These are phyloP conservation scores for Apeltes quadracus DNA, from an alignment of 2,113 vertebrate species.

Conservation along the genomic window DNA sequence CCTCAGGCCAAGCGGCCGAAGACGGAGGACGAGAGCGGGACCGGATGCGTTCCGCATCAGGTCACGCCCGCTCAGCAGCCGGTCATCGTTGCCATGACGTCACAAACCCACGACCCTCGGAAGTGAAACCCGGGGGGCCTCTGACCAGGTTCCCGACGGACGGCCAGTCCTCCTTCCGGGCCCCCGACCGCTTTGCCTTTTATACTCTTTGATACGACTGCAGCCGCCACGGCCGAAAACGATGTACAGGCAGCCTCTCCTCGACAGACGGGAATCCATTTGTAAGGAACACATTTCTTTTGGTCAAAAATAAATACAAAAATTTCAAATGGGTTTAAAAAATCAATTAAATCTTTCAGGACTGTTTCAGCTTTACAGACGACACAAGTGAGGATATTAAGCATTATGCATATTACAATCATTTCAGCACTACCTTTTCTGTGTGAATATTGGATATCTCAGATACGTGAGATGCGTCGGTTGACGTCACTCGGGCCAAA, in stretches of 20 bases:
- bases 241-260: constrained; percentile 46
- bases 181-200: constrained; percentile 48
- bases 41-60: constrained; percentile 58
- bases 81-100: constrained; percentile 84
- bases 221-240: constrained; percentile 33
- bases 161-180: constrained; percentile 34
- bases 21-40: constrained; percentile 83
- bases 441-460: constrained; percentile 40
- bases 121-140: constrained; percentile 59
- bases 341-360: constrained; percentile 24
- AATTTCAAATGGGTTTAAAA: constrained; percentile 28
- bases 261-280: constrained; percentile 58
- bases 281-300: constrained; percentile 33
- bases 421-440: constrained; percentile 52
- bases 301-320: constrained; percentile 46
- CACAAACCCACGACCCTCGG: constrained; percentile 73
- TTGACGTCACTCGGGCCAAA: constrained; percentile 60
- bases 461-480: constrained; percentile 15
- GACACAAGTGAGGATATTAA: constrained; percentile 19
- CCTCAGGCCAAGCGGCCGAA: constrained; percentile 89
- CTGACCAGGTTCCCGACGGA: constrained; percentile 56
- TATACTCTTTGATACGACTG: constrained; percentile 59
- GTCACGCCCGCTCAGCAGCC: constrained; percentile 76
- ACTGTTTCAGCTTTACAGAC: constrained; percentile 52
- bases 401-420: constrained; percentile 40